Conservation (phyloP, 2,113 vertebrate genomes). For the Dolichotis patagonum region DNA sequence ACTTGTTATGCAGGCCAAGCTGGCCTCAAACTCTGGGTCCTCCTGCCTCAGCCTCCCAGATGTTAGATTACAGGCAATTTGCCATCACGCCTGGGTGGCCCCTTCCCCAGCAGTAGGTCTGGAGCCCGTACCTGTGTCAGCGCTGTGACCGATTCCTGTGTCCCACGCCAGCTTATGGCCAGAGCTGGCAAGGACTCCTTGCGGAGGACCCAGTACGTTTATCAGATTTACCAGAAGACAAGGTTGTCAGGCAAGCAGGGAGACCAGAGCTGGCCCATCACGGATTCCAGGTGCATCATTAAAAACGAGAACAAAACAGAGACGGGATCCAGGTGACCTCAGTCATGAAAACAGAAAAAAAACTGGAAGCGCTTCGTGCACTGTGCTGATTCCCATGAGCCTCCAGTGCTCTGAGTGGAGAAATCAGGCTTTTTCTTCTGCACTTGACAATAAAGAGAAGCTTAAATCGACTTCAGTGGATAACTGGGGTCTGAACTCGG, state of each 20-base stretch:
- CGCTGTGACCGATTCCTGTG: background rate
- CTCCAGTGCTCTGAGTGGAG: background rate
- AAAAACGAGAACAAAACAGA: background rate
- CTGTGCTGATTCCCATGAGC: background rate
- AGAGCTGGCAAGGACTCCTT: background rate
- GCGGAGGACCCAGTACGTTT: background rate
- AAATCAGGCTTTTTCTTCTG: background rate
- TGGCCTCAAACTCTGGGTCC: background rate
- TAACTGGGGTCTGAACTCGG: accelerated
- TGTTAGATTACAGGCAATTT: background rate
- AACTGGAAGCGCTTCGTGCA: accelerated
- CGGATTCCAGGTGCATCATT: background rate
- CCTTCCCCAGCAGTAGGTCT: background rate
- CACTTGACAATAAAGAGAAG: background rate
- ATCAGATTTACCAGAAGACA: background rate
- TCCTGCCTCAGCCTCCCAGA: background rate
- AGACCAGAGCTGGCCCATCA: background rate
- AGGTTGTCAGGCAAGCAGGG: background rate
- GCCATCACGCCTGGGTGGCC: background rate
- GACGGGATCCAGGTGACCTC: too few species aligned
- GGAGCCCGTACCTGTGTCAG: background rate
- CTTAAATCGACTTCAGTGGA: accelerated
- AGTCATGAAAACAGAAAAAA: background rate
- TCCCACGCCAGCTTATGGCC: background rate
- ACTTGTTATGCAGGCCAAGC: background rate